Base-by-base conservation (phyloP, 2,888 invertebrate species). In the Thysanoteuthis rhombus region DNA sequence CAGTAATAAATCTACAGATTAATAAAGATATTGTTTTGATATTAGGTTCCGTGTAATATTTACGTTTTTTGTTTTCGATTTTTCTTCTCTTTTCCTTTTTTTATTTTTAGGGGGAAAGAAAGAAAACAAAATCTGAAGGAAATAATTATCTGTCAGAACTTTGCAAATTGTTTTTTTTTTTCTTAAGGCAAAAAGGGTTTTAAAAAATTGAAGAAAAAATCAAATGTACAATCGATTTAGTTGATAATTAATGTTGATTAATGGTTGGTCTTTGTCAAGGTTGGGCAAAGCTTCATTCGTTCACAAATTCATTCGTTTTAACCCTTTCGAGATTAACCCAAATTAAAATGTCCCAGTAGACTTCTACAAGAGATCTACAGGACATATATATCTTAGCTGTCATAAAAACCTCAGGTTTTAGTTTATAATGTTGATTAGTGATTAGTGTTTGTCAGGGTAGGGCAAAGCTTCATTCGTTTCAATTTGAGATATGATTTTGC, bases 171-270 rank as follows among this genome's bases (percentile, higher is more conserved):
- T 75, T n/a, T n/a, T 75, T 75, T 32, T 75, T 75, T 75, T 75
- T 75, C n/a, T 75, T n/a, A 25, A 52, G 25, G 19, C 32, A 75
- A 75, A 75, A 75, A n/a, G 5, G 10, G 12, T n/a, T 75, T 75
- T n/a, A 75, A 75, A 75, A n/a, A 75, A n/a, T n/a, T 10, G n/a
- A 22, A n/a, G 6, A n/a, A 75, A 75, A n/a, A 75, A 75, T 75
- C 75, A 75, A 75, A 75, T 75, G 75, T 75, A 75, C 75, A n/a
- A 75, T 75, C 75, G n/a, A 75, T 75, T 75, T 75, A 75, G n/a
- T n/a, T 75, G 75, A 75, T 75, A 75, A 75, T 75, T 75, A 75
- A 75, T 75, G 75, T n/a, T 75, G 75, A 75, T 75, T 75, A 75
- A 75, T 75, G n/a, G 12, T 75, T n/a, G n/a, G n/a, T 75, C 75